A percentile compares a stretch with the other conserved stretches of the same genome.
Conservation (phyloP, 2,888 invertebrate genomes). For the Phyllotreta striolata region DNA sequence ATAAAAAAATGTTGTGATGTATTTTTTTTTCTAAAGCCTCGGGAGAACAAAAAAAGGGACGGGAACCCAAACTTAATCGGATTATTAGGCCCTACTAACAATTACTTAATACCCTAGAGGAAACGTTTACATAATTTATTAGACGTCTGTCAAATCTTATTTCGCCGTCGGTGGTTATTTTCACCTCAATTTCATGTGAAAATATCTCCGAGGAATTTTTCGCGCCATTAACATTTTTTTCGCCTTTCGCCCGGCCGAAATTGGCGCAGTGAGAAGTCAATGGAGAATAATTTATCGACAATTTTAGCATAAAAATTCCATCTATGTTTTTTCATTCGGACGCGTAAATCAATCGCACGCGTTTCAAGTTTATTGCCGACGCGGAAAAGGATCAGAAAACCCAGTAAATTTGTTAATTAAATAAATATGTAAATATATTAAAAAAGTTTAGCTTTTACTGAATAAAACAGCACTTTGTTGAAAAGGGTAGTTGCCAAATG, state of each 20-base stretch:
- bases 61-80: no score
- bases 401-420: no score
- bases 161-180: conserved; percentile 19
- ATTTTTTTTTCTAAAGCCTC: no score
- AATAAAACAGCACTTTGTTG: no score
- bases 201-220: conserved; percentile 18
- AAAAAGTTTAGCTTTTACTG: no score
- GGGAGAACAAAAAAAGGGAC: no score
- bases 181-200: conserved; percentile 15
- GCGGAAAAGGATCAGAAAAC: no score
- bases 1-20: no score
- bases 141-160: conserved; percentile 17
- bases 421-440: no score
- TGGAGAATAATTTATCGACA: conserved; percentile 20
- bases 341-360: conserved; percentile 17
- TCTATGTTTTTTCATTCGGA: conserved; percentile 5
- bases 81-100: no score
- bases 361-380: conserved; percentile 16
- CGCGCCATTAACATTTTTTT: conserved; percentile 20
- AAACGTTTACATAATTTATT: background rate
- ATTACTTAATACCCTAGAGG: no score
- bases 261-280: conserved; percentile 3
- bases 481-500: no score
- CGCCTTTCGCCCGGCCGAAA: conserved; percentile 23
- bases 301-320: conserved; percentile 15